Percentiles rank a stretch among this genome's conserved stretches.
Evolutionary conservation across 2,888 invertebrate genomes (phyloP).

Genomic region (Erpobdella octoculata): DNA sequence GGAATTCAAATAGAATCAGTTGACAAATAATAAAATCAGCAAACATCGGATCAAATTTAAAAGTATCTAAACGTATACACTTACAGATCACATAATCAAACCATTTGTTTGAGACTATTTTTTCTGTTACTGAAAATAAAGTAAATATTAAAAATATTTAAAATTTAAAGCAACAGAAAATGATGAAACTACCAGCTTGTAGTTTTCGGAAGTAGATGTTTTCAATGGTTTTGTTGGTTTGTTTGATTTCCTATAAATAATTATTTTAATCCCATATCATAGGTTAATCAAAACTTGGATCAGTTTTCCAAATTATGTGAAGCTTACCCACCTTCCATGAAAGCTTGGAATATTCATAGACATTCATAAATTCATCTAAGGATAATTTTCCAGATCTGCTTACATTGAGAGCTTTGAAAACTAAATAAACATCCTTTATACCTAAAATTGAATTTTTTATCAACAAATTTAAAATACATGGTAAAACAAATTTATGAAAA

Average conservation of each 20-base stretch:
- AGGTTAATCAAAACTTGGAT: too few species aligned
- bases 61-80: slow-evolving; percentile 27
- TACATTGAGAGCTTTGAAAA: slow-evolving; percentile 70
- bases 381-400: slow-evolving; percentile 63
- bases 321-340: slow-evolving; percentile 61
- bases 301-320: not conserved
- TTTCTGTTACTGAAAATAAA: slow-evolving; percentile 44
- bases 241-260: too few species aligned
- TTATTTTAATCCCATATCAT: too few species aligned
- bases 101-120: slow-evolving; percentile 64
- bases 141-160: too few species aligned
- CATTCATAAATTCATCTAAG: slow-evolving; percentile 65
- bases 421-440: slow-evolving; percentile 66
- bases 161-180: not conserved
- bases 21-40: not conserved
- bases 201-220: not conserved
- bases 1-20: slow-evolving; percentile 41
- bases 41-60: not conserved
- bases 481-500: slow-evolving; percentile 33
- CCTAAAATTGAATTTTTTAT: slow-evolving; percentile 52
- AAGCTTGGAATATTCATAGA: slow-evolving; percentile 67
- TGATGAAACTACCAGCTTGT: not conserved
- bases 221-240: not conserved
- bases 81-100: slow-evolving; percentile 55
- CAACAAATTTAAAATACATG: not conserved